Percentiles rank a stretch among this genome's conserved stretches.
Conservation (phyloP, 2,797 vertebrate species). For the Syncerus caffer region DNA sequence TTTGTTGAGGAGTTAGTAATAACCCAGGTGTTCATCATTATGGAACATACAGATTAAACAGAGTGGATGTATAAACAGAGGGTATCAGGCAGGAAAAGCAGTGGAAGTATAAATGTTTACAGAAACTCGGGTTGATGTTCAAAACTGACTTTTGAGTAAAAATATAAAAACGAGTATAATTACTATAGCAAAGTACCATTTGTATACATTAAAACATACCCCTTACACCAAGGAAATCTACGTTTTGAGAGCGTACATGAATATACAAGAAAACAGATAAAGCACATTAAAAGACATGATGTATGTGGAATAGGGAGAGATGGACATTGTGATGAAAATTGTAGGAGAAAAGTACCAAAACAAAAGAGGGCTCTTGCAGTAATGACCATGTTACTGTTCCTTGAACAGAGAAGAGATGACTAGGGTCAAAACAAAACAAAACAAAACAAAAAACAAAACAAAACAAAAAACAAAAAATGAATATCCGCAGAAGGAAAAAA, state of each 20-base stretch:
- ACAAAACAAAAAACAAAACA: neutral
- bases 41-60: neutral
- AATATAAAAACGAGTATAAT: neutral
- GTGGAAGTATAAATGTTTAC: neutral
- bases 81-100: neutral
- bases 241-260: neutral
- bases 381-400: neutral
- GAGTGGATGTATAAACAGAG: neutral
- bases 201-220: neutral
- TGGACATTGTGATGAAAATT: neutral
- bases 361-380: neutral
- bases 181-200: neutral
- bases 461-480: neutral
- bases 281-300: neutral
- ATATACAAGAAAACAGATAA: neutral
- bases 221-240: neutral
- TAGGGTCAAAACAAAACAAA: neutral
- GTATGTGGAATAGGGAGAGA: too few relatives aligned
- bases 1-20: neutral
- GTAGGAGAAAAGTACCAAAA: neutral
- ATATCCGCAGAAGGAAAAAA: neutral
- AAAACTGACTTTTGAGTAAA: neutral
- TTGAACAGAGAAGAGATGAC: neutral
- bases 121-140: neutral
- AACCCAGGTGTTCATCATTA: neutral